A percentile compares a stretch with the other conserved stretches of the same genome.
These are phyloP conservation scores for Enhydra lutris DNA, from an alignment of 2,113 vertebrate genomes.

Conservation along the genomic window DNA sequence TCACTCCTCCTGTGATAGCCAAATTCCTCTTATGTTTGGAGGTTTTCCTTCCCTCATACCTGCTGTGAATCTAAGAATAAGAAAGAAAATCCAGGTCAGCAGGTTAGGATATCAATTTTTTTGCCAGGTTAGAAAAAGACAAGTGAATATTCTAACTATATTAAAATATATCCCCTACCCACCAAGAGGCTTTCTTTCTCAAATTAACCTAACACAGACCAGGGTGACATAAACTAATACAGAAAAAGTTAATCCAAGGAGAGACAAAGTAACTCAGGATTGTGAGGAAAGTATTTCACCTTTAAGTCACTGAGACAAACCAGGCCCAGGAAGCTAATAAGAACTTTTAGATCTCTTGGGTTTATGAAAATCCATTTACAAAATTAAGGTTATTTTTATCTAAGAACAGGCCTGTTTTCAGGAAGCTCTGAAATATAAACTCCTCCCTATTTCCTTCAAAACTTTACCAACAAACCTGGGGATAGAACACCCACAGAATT, in stretches of 20 bases:
- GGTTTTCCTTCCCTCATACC: conserved; percentile 95
- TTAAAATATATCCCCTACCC: neutral
- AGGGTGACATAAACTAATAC: conserved; percentile 33
- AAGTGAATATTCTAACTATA: neutral
- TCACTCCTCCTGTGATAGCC: conserved; percentile 97
- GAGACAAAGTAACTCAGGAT: neutral
- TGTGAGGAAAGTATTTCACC: conserved; percentile 44
- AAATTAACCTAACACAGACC: conserved; percentile 54
- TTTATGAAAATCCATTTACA: conserved; percentile 48
- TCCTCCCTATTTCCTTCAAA: conserved; percentile 38
- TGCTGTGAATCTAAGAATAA: conserved; percentile 92
- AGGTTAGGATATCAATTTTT: conserved; percentile 1
- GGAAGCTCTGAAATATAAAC: conserved; percentile 27
- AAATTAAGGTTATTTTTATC: conserved; percentile 69
- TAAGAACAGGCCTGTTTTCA: conserved; percentile 61
- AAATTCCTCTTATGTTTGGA: conserved; percentile 96
- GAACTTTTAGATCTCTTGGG: conserved; percentile 53
- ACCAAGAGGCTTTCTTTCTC: neutral
- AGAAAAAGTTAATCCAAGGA: conserved; percentile 31
- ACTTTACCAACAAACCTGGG: conserved; percentile 7
- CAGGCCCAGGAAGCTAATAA: conserved; percentile 31
- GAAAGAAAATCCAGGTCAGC: conserved; percentile 66
- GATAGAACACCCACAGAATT: neutral
- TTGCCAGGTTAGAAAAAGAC: conserved; percentile 21
- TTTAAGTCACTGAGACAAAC: conserved; percentile 55